Base-by-base conservation (phyloP, 2,113 vertebrate genomes). In the Macrotis lagotis region DNA sequence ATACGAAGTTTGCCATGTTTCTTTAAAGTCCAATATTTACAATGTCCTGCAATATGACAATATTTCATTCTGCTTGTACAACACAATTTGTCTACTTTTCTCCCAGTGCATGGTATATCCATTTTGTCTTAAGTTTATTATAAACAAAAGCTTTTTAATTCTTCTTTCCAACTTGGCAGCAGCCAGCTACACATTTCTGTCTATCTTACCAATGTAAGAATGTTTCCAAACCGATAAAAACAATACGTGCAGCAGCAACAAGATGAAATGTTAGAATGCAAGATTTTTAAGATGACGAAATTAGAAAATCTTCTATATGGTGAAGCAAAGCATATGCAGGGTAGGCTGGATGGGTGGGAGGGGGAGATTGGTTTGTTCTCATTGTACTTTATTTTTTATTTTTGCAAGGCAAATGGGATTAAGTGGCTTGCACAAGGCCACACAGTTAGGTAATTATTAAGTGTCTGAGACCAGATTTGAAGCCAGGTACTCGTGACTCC, bases 101-200 rank as follows among this genome's bases (percentile, higher is more conserved):
- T 83, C 19, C n/a, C n/a, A 83, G 0, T 83, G 8, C n/a, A 8
- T 83, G n/a, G 55, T 83, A 83, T 83, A 83, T 83, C 66, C 19
- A 22, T 83, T 44, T 83, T 22, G n/a, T 83, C n/a, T 83, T 83
- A 16, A 83, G 66, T 44, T 83, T 83, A 22, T 44, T 83, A 8
- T 83, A 83, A 83, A n/a, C 66, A 24, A 83, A 83, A 83, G 5
- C n/a, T 44, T 44, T 83, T 83, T 83, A 14, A 90, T 90, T 95
- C 94, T 95, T 94, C n/a, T 93, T 83, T 96, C 50, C 28, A 93
- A 93, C 91, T 25, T 91, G 93, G 66, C 94, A 48, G 37, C 89
- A 96, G 31, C 48, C 8, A 55, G 26, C 48, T 90, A 89, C 94
- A 95, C 94, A 90, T 96, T 96, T 88, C 90, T 92, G 0, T 92